Evolutionary conservation across 2,888 invertebrate species (phyloP).

Genomic region (Bombylius major): DNA sequence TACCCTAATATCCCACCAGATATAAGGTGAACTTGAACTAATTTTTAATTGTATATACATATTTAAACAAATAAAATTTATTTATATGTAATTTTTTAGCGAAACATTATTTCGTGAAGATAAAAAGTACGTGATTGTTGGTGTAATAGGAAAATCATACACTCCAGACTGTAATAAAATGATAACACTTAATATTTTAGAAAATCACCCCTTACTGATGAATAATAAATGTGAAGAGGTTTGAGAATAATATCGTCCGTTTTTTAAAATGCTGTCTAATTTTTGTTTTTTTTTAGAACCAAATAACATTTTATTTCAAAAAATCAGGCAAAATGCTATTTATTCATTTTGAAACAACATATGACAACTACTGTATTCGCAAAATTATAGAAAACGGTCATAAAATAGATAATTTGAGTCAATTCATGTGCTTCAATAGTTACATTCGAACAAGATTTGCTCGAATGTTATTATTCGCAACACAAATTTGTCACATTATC

Average conservation of each 20-base stretch:
- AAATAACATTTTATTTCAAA: constrained; percentile 47
- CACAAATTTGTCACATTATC: constrained; percentile 71
- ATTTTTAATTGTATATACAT: background rate
- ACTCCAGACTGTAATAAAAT: constrained; percentile 32
- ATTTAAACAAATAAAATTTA: background rate
- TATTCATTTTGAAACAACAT: constrained; percentile 40
- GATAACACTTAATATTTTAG: constrained; percentile 26
- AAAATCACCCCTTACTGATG: constrained; percentile 21
- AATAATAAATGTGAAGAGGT: constrained; percentile 22
- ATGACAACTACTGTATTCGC: constrained; percentile 27
- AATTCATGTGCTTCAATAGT: constrained; percentile 28
- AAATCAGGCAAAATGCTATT: constrained; percentile 40
- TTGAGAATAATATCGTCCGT: background rate
- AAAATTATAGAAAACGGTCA: constrained; percentile 20
- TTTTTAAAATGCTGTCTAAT: background rate
- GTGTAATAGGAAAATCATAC: constrained; percentile 33
- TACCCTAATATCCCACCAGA: constrained; percentile 15
- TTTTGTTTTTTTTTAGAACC: constrained; percentile 34
- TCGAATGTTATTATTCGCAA: constrained; percentile 58
- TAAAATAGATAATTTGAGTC: constrained; percentile 36
- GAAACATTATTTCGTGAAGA: constrained; percentile 22
- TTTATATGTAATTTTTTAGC: constrained; percentile 13
- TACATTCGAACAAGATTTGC: constrained; percentile 39
- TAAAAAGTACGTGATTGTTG: constrained; percentile 28
- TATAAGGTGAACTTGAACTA: constrained; percentile 9